phyloP scores from a whole-genome alignment of 1,140 invertebrate genomes.

The Penaeus vannamei region DNA sequence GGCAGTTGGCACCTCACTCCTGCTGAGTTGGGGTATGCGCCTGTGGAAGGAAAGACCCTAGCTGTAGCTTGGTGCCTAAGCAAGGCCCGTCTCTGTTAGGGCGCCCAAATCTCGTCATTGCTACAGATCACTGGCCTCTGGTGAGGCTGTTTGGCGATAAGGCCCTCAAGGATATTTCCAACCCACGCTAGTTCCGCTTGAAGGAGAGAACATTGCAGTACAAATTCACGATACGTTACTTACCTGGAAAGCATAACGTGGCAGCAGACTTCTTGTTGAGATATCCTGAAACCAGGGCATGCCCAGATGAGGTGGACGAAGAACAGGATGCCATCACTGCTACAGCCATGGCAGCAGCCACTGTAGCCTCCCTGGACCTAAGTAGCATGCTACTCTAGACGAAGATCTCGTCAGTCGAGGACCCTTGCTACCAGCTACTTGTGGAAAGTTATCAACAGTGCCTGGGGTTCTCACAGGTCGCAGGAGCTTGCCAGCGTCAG shows the following conservation, averaged over 20 bases:
- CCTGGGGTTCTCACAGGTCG: neutral
- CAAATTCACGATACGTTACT: neutral
- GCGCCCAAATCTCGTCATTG: too few species aligned
- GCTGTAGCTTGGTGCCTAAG: too few species aligned
- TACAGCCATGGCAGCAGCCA: neutral
- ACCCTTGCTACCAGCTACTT: neutral
- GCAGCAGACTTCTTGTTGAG: too few species aligned
- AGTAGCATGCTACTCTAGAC: neutral
- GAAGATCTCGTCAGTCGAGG: neutral
- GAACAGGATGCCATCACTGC: neutral
- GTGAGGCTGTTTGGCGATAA: too few species aligned
- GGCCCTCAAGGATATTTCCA: too few species aligned
- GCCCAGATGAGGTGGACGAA: neutral
- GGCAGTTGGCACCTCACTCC: conserved; percentile 26
- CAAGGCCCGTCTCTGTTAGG: too few species aligned
- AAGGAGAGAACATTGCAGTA: conserved; percentile 21
- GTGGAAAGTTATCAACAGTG: neutral
- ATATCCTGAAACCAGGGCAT: too few species aligned
- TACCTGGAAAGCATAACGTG: neutral
- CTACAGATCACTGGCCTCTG: too few species aligned
- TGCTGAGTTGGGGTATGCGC: too few species aligned
- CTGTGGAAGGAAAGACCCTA: too few species aligned
- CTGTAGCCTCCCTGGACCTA: too few species aligned
- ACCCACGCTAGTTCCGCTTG: too few species aligned
- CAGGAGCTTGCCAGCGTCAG: neutral